Evolutionary conservation across 2,797 vertebrate species (phyloP).

Genomic region (Anolis apletophallus): DNA sequence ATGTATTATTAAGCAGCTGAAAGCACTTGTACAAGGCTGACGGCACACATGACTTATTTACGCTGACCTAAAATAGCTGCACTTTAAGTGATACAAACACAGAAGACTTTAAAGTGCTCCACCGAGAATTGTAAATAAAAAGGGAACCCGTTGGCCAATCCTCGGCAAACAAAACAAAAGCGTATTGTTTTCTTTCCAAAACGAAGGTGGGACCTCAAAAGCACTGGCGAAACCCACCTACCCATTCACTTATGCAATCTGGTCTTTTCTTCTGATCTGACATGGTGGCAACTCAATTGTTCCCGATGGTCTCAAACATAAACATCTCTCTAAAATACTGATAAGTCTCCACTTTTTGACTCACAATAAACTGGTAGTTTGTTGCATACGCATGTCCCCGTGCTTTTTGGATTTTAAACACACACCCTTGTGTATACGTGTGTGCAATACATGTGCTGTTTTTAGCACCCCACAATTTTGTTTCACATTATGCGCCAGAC

Average conservation of each 20-base stretch:
- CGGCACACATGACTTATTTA: slow-evolving; percentile 77
- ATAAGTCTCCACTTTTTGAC: slow-evolving; percentile 48
- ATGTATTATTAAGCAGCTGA: slow-evolving; percentile 86
- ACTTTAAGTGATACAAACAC: slow-evolving; percentile 78
- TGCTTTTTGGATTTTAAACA: slow-evolving; percentile 29
- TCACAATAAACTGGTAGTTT: slow-evolving; percentile 11
- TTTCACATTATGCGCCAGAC: background rate
- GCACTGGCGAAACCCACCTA: background rate
- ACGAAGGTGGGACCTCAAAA: slow-evolving; percentile 41
- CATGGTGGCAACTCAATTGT: slow-evolving; percentile 58
- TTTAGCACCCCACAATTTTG: slow-evolving; percentile 27
- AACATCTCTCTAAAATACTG: slow-evolving; percentile 35
- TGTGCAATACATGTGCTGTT: background rate
- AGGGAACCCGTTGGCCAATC: slow-evolving; percentile 69
- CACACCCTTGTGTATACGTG: background rate
- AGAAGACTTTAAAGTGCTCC: slow-evolving; percentile 77
- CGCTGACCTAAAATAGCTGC: slow-evolving; percentile 80
- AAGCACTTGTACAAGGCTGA: slow-evolving; percentile 77
- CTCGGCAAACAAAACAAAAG: slow-evolving; percentile 32
- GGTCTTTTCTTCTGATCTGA: slow-evolving; percentile 54
- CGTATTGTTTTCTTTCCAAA: slow-evolving; percentile 63
- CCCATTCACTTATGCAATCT: slow-evolving; percentile 28
- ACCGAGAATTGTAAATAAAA: slow-evolving; percentile 67
- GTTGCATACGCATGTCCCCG: slow-evolving; percentile 30
- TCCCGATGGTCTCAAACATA: slow-evolving; percentile 51